Evolutionary conservation across 1,140 invertebrate species (phyloP), one percentile per base, ranked within the genome.

Genomic region (Bicyclus anynana): DNA sequence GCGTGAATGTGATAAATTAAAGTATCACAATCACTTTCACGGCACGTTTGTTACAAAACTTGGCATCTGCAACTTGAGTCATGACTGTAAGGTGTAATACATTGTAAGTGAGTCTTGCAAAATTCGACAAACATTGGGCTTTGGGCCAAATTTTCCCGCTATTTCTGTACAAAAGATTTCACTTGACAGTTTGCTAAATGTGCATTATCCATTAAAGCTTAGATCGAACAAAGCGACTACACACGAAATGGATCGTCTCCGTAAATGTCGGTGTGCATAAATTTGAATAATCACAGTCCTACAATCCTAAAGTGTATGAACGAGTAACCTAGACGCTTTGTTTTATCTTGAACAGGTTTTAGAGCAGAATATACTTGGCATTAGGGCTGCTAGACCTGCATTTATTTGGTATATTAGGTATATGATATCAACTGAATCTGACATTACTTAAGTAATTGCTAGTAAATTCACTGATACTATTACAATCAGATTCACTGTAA

Each of bases 91-190:
- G 5, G 10, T 29, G 27, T 29, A 7, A 29, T 7, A 10, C 27
- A 7, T 29, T 10, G 27, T 29, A 29, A 40, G 37, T 17, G 37
- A 40, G 13, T 40, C 16, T 40, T 0, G 37, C n/a, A 16, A 14
- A 54, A 48, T 52, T 59, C 49, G 49, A 58, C 55, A 58, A 48
- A 46, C 42, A 13, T 48, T 54, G 57, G 59, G 59, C 53, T 27
- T 13, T 20, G 50, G 14, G 40, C 48, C 48, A 62, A 62, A 62
- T 5, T 55, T 51, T 44, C 18, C 23, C 37, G 27, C 3, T 42
- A 60, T 42, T 29, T 37, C 16, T 40, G 6, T 40, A 40, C 16
- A 40, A 16, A 40, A 40, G 37, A 40, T 40, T 40, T 40, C 13
- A 40, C 37, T 40, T 40, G 37, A 40, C 37, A 17, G 23, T 49